Base-by-base conservation (phyloP, 1,140 invertebrate species). In the Coptotermes formosanus region DNA sequence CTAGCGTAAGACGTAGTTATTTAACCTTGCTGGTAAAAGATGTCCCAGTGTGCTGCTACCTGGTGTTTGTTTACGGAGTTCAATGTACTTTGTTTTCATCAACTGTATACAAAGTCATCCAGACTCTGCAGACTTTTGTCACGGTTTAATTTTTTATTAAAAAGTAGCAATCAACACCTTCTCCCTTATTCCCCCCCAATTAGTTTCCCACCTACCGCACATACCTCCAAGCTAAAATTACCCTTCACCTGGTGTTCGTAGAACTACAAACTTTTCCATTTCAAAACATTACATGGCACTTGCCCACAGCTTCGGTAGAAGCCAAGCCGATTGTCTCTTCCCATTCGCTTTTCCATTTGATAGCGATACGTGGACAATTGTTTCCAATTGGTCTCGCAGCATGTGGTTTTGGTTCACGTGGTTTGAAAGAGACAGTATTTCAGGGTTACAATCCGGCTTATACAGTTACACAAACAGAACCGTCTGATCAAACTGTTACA, bases 361-460 rank as follows among this genome's bases (percentile, higher is more conserved):
- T 23, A 9, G 21, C 9, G 64, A 75, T n/a, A 25, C 9, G 64
- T 75, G 25, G 64, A 75, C 64, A 75, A 30, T 75, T 75, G 64
- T 75, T 30, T 75, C 64, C 64, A 75, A 75, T 75, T 75, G 25
- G 64, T 75, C 14, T 75, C 64, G 64, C 64, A 75, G 64, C n/a
- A 75, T 75, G 64, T 75, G 64, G 64, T 75, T 8, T 25, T 8
- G n/a, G 9, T 25, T 8, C 64, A 75, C 9, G 64, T 8, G 64
- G n/a, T 30, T 75, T 8, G 6, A 30, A 7, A 8, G n/a, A 11
- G 64, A 2, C 64, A 30, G 25, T 75, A 75, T 75, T 75, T 2
- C 25, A 6, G 64, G 64, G 64, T 8, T 75, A 30, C 30, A 55
- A 55, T 0, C 16, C 14, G 52, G 52, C 25, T 75, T 75, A 30